Evolutionary conservation across 2,113 vertebrate genomes (phyloP).

Genomic region (Gasterosteus aculeatus): DNA sequence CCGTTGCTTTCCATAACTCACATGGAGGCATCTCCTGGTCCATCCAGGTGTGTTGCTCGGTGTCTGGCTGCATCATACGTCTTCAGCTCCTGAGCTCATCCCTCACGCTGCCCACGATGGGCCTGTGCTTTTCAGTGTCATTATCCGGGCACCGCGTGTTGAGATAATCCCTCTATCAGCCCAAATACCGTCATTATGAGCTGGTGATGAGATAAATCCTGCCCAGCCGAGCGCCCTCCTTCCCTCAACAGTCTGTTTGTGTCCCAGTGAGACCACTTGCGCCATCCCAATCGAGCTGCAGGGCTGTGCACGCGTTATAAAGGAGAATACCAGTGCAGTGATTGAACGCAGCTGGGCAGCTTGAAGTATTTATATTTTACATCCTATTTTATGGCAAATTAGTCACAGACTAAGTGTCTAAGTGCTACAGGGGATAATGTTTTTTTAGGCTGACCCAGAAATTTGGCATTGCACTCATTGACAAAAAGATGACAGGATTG

Average conservation of each 20-base stretch:
- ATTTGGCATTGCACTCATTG: background rate
- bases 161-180: slow-evolving; percentile 64
- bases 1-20: background rate
- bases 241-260: slow-evolving; percentile 40
- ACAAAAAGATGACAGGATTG: background rate
- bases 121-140: slow-evolving; percentile 32
- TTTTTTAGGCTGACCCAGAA: background rate
- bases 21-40: background rate
- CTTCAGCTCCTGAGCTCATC: slow-evolving; percentile 48
- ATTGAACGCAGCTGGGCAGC: background rate
- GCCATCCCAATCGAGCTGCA: slow-evolving; percentile 37
- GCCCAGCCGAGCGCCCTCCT: slow-evolving; percentile 35
- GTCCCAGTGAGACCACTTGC: slow-evolving; percentile 22
- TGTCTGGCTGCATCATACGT: slow-evolving; percentile 11
- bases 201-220: slow-evolving; percentile 61
- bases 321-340: background rate
- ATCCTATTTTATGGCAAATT: background rate
- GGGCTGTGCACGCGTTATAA: slow-evolving; percentile 20
- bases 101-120: slow-evolving; percentile 25
- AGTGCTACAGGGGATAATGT: background rate
- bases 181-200: slow-evolving; percentile 63
- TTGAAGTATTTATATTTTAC: background rate
- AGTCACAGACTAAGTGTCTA: background rate
- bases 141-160: slow-evolving; percentile 26
- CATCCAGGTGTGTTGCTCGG: background rate